These are phyloP conservation scores for Trachymyrmex septentrionalis DNA, from an alignment of 1,140 invertebrate genomes.

Conservation along the genomic window DNA sequence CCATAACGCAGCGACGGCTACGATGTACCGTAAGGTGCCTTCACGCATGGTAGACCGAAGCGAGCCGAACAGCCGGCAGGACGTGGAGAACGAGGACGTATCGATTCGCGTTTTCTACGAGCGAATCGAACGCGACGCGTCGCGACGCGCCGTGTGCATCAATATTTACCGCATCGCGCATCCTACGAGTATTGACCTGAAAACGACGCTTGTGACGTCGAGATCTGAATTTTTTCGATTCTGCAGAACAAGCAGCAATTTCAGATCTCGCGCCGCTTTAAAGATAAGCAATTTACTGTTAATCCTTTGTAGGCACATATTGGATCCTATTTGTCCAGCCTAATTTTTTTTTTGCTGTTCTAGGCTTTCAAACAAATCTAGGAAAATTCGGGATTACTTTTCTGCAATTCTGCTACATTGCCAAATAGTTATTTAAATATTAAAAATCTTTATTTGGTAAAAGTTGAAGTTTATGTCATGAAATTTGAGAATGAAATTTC, in stretches of 20 bases:
- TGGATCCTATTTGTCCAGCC: too few relatives aligned
- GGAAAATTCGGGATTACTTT: too few relatives aligned
- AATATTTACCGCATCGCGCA: constrained; percentile 67
- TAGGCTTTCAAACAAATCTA: too few relatives aligned
- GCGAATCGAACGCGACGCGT: constrained; percentile 63
- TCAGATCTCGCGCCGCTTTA: not conserved
- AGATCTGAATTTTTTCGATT: not conserved
- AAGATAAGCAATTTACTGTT: not conserved
- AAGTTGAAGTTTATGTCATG: too few relatives aligned
- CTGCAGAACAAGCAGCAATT: not conserved
- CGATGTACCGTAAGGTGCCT: constrained; percentile 73
- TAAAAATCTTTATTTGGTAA: too few relatives aligned
- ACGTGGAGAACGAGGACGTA: constrained; percentile 56
- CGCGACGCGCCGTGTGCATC: constrained; percentile 52
- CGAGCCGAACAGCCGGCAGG: constrained; percentile 27
- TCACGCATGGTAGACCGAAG: constrained; percentile 72
- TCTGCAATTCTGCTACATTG: too few relatives aligned
- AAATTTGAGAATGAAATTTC: too few relatives aligned
- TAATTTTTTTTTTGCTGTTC: too few relatives aligned
- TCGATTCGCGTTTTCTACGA: constrained; percentile 67
- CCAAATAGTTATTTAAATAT: too few relatives aligned
- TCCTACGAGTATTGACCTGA: constrained; percentile 17
- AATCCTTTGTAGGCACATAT: too few relatives aligned
- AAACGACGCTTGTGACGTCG: not conserved
- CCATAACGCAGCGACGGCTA: constrained; percentile 25